Base-by-base conservation (phyloP, 1,140 invertebrate species). In the Holcopasites calliopsidis region DNA sequence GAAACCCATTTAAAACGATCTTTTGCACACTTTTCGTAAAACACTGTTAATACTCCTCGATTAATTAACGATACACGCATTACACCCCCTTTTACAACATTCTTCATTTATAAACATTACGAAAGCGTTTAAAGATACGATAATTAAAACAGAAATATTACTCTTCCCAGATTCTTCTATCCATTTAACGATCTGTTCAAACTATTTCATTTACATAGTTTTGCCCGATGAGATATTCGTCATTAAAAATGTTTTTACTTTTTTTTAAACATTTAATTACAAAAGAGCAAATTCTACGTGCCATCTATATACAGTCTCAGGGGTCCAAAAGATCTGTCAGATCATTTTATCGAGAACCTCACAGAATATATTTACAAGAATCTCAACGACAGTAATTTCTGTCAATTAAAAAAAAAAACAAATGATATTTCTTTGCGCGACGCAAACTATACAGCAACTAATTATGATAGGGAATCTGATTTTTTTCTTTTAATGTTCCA, bases 311-410 rank as follows among this genome's bases (percentile, higher is more conserved):
- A 74, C 61, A 74, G 8, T 65, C 66, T 54, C 13, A 55, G 62
- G 38, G 50, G 71, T 74, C 61, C 49, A 55, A 66, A 74, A 74
- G 61, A 55, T 72, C 33, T 54, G 35, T 72, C n/a, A 72, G 47
- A 62, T 74, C 50, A 18, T 74, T 44, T 66, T 33, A 31, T 66
- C 18, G 47, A 74, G 28, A 74, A 57, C 40, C 42, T 55, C 58
- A 42, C 49, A 66, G 71, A 74, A 74, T 74, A 74, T 66, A 74
- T 73, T 54, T 66, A 74, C 61, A 74, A 66, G 38, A 57, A 74
- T 44, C 50, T 66, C 38, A 54, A 61, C 31, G 44, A 72, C 31
- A 66, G 71, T 44, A 66, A 66, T 66, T 55, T 38, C 33, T 42
- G 26, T 65, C 38, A 54, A 65, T 55, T 66, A 38, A 47, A 55